Percentiles rank a stretch among this genome's conserved stretches.
Conservation (phyloP, 1,140 invertebrate genomes). For the Drosophila pallidifrons region DNA sequence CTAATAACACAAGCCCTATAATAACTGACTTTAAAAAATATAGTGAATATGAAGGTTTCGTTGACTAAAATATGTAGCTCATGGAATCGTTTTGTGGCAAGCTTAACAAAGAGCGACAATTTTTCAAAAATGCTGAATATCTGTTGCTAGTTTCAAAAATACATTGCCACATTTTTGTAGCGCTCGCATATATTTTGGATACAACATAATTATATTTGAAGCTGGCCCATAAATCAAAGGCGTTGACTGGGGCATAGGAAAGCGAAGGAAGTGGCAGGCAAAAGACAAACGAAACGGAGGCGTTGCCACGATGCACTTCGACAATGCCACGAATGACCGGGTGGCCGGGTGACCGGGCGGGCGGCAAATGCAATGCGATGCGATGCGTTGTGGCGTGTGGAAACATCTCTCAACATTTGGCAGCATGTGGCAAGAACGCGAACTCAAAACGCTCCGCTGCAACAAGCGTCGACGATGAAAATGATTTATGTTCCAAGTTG, state of each 20-base stretch:
- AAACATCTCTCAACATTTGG: conserved; percentile 69
- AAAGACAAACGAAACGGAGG: conserved; percentile 20
- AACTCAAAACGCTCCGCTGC: conserved; percentile 62
- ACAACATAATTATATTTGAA: conserved; percentile 80
- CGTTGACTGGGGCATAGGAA: conserved; percentile 20
- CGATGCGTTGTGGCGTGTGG: conserved; percentile 18
- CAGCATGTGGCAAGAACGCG: conserved; percentile 78
- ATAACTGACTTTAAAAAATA: no score
- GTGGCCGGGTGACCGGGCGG: conserved; percentile 10
- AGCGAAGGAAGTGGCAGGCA: background rate
- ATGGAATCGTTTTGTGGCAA: background rate
- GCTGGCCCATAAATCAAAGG: conserved; percentile 75
- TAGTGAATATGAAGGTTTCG: no score
- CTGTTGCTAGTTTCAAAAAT: conserved; percentile 54
- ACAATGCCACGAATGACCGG: conserved; percentile 18
- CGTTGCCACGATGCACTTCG: conserved; percentile 32
- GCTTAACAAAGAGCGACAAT: conserved; percentile 49
- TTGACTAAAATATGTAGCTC: background rate
- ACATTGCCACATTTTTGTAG: conserved; percentile 67
- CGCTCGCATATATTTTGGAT: conserved; percentile 57
- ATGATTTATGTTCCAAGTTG: conserved; percentile 53
- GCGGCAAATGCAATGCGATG: conserved; percentile 38
- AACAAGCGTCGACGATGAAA: conserved; percentile 62
- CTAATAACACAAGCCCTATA: no score
- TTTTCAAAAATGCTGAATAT: conserved; percentile 44